Conservation (phyloP, 2,888 invertebrate genomes). For the Nysson spinosus region DNA sequence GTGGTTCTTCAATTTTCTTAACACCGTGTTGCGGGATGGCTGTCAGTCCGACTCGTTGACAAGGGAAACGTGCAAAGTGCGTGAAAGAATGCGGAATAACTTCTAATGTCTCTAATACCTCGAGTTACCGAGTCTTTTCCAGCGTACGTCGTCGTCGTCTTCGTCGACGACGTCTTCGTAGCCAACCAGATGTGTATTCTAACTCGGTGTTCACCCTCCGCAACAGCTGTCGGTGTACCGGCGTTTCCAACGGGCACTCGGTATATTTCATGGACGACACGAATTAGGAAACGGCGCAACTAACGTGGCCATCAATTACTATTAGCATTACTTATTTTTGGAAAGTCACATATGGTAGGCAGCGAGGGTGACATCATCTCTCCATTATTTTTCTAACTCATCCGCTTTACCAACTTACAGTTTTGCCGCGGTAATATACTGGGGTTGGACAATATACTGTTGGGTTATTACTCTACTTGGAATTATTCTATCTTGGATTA, state of each 20-base stretch:
- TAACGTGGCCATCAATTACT: constrained; percentile 73
- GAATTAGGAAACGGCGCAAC: constrained; percentile 68
- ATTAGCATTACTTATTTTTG: constrained; percentile 74
- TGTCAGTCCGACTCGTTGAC: constrained; percentile 9
- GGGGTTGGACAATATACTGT: no score
- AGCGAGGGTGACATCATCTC: constrained; percentile 57
- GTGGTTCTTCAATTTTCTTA: neutral
- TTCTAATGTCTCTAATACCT: constrained; percentile 33
- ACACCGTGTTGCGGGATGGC: constrained; percentile 2
- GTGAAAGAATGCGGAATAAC: constrained; percentile 25
- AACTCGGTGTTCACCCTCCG: constrained; percentile 57
- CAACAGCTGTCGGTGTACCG: constrained; percentile 61
- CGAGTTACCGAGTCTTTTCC: constrained; percentile 35
- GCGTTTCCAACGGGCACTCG: constrained; percentile 52
- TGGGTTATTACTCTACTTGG: no score
- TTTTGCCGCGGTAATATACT: no score
- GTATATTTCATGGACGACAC: constrained; percentile 64
- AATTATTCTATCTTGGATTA: no score
- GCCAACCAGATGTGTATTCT: constrained; percentile 66
- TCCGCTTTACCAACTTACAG: neutral
- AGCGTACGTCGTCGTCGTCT: no score
- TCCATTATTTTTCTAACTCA: constrained; percentile 13
- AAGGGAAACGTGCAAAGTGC: constrained; percentile 26
- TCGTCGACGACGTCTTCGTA: constrained; percentile 37
- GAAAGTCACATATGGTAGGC: constrained; percentile 72